Percentiles rank a stretch among this genome's conserved stretches.
Evolutionary conservation across 2,888 invertebrate species (phyloP).

Genomic region (Ptychoptera albimana): DNA sequence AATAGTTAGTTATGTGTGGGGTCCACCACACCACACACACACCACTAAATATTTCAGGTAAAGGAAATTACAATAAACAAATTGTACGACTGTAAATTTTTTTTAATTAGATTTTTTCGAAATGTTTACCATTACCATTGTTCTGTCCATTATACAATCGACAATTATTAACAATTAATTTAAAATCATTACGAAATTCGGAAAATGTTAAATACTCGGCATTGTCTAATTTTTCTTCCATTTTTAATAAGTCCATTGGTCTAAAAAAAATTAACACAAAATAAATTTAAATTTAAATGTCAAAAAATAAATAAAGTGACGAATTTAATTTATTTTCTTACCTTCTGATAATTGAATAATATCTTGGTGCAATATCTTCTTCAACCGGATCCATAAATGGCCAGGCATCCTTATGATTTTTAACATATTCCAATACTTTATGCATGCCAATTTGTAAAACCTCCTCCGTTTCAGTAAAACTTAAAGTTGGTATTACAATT

Average conservation of each 20-base stretch:
- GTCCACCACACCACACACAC: no score
- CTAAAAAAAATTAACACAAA: constrained; percentile 19
- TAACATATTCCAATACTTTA: constrained; percentile 75
- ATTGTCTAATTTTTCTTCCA: constrained; percentile 73
- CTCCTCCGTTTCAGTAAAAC: constrained; percentile 67
- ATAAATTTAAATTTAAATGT: background rate
- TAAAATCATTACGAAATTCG: constrained; percentile 77
- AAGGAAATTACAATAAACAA: no score
- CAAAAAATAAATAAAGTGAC: background rate
- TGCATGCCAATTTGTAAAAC: constrained; percentile 81
- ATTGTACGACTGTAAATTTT: background rate
- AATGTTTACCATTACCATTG: constrained; percentile 47
- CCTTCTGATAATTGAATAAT: constrained; percentile 52
- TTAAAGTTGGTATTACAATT: constrained; percentile 26
- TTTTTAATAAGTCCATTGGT: constrained; percentile 77
- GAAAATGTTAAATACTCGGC: constrained; percentile 63
- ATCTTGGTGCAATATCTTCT: constrained; percentile 81
- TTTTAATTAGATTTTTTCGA: background rate
- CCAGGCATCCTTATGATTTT: constrained; percentile 84
- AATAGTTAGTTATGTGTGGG: no score
- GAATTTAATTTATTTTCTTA: constrained; percentile 11
- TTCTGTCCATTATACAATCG: constrained; percentile 82
- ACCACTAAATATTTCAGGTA: no score
- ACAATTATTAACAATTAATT: constrained; percentile 85
- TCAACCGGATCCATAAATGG: constrained; percentile 88